Base-by-base conservation (phyloP, 2,888 invertebrate species). In the Lomographa bimaculata region DNA sequence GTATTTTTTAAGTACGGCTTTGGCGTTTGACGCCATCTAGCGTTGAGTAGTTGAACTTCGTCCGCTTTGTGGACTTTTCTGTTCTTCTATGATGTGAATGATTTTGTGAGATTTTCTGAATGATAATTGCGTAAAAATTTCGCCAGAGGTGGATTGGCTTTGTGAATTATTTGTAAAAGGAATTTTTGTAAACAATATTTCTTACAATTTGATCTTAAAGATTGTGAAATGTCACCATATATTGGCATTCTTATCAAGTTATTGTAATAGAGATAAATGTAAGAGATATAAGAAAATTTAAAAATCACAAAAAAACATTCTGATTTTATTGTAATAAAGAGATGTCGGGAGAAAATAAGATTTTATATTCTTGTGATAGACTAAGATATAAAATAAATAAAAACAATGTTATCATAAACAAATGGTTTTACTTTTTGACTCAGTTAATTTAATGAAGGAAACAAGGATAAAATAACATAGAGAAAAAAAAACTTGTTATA, bases 21-120 rank as follows among this genome's bases (percentile, higher is more conserved):
- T 21, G 79, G 81, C 82, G 68, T 63, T 17, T 46, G 71, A 46
- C 72, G 83, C 81, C 81, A 76, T 77, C 73, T 79, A 67, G 59
- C 58, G 44, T 55, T 25, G 53, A 53, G 45, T 61, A 56, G 63
- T 41, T 46, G 53, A 58, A 55, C 49, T 47, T 17, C 20, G 43
- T 54, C 50, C 48, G 34, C 23, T 29, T 47, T 32, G 44, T 32
- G 39, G 35, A 16, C 20, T 46, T 37, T 44, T 34, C 19, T 6
- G 34, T 49, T 41, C 24, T 17, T 26, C 34, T 47, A 38, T 41
- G 7, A 18, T 28, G 23, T 23, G 18, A 27, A 21, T 39, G 36
- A 28, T 18, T 33, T 30, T 26, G 37, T 18, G 17, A 26, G 5
- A 28, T 33, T 25, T 41, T 34, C 19, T 19, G 14, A 9, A 25